Evolutionary conservation across 2,797 vertebrate species (phyloP).

Genomic region (Malurus leucopterus): DNA sequence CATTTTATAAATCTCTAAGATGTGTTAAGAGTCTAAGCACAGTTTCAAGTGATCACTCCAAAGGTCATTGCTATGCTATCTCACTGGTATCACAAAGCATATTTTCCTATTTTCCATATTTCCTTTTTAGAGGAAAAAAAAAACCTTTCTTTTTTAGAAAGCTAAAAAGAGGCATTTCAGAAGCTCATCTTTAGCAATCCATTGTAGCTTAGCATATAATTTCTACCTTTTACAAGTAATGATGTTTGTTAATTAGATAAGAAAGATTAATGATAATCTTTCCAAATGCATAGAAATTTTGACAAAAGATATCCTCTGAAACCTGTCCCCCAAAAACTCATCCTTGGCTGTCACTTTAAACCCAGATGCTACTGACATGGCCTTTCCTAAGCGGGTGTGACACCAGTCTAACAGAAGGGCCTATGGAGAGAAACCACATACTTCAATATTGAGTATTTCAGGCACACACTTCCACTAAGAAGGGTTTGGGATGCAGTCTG

Average conservation of each 20-base stretch:
- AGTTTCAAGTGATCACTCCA: background rate
- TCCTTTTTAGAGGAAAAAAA: too few species aligned
- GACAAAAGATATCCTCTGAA: background rate
- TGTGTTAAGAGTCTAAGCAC: background rate
- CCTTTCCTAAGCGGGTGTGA: background rate
- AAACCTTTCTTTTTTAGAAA: background rate
- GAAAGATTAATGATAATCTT: background rate
- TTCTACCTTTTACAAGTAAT: background rate
- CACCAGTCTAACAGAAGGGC: background rate
- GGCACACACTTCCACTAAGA: background rate
- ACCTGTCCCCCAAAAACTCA: background rate
- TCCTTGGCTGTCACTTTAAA: background rate
- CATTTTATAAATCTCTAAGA: constrained; percentile 14
- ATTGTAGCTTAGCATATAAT: background rate
- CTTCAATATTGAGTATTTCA: background rate
- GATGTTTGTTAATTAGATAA: background rate
- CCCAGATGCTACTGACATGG: background rate
- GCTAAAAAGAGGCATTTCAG: background rate
- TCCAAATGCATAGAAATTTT: background rate
- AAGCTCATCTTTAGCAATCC: background rate
- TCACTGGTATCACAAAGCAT: background rate
- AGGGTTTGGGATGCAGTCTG: background rate
- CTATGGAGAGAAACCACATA: background rate
- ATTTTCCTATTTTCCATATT: background rate
- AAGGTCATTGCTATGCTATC: background rate